phyloP scores from a whole-genome alignment of 2,888 invertebrate species.

The Machimus atricapillus region DNA sequence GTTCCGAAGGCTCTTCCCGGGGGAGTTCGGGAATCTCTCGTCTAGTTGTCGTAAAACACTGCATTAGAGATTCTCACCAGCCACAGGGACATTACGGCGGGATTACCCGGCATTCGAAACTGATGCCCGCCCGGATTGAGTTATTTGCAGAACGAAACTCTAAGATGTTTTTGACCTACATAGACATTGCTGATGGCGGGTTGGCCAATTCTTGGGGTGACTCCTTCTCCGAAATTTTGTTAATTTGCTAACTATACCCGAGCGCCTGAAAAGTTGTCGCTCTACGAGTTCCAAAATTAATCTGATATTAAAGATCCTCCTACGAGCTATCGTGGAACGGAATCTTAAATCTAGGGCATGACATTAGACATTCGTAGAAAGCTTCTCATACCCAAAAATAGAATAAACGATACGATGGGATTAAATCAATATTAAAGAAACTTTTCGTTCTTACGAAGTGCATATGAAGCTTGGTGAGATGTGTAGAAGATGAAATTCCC shows the following conservation, averaged over 20 bases:
- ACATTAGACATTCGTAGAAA: not conserved
- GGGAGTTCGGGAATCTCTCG: not conserved
- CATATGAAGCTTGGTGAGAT: no score
- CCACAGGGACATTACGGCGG: not conserved
- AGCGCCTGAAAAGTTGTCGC: not conserved
- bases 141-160: not conserved
- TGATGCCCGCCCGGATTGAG: constrained; percentile 2
- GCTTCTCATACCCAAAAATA: not conserved
- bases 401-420: not conserved
- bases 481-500: no score
- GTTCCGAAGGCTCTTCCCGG: not conserved
- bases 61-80: not conserved
- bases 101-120: not conserved
- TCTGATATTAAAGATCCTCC: not conserved
- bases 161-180: not conserved
- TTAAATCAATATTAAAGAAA: no score
- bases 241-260: not conserved
- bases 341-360: not conserved
- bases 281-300: not conserved
- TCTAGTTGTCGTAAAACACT: not conserved
- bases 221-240: not conserved
- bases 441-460: no score
- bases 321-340: not conserved
- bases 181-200: not conserved
- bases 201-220: not conserved